Evolutionary conservation across 2,888 invertebrate species (phyloP), one percentile per base, ranked within the genome.

Genomic region (Diaprepes abbreviatus): DNA sequence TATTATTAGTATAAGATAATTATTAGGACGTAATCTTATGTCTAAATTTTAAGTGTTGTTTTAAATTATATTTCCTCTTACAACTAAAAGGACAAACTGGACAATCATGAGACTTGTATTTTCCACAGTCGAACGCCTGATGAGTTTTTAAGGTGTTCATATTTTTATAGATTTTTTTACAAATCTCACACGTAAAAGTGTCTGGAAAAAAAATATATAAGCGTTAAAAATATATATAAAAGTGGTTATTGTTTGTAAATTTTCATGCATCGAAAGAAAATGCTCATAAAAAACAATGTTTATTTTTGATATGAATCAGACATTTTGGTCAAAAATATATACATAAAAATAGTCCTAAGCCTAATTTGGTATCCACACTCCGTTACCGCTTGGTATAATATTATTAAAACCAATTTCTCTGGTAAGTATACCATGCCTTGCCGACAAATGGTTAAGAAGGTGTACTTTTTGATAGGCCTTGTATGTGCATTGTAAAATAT

Each of bases 51-150:
- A 89, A 83, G 82, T 93, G 93, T 31, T 92, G 91, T 79, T 92
- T 92, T 16, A 93, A 87, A 85, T 93, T 93, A 78, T 92, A 92
- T 55, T 92, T 87, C 82, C 93, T 92, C 79, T 93, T 82, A 14
- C 84, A 83, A 60, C 80, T 81, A 72, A 84, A 84, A 28, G 83
- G 79, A 73, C 87, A 87, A 58, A 85, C 74, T 0, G 83, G 81
- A 75, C 87, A 87, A 36, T 81, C 80, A 75, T 85, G 86, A 68
- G 83, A 83, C 7, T 87, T 86, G 64, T 85, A 85, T 67, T 86
- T 85, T 12, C 87, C 87, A 48, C 75, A 74, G 28, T 76, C 74
- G 10, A 71, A 72, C 10, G 60, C 72, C n/a, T 71, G 55, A 35
- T 76, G 76, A 3, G 70, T 68, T 48, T 66, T 72, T 70, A 76